These are phyloP conservation scores for Nemotelus pantherinus DNA, from an alignment of 2,888 invertebrate species.

Conservation along the genomic window DNA sequence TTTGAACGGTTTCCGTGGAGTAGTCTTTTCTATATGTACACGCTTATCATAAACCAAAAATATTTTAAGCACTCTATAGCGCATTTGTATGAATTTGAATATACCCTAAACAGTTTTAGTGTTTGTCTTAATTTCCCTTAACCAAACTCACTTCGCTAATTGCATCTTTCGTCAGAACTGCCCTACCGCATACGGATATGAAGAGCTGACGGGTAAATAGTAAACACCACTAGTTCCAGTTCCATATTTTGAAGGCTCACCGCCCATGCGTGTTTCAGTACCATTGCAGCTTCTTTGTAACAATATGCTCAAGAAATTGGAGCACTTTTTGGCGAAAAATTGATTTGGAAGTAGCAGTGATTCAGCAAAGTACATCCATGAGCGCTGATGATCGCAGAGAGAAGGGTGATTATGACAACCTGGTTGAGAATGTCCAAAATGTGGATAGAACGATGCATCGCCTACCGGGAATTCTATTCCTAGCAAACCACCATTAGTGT, in stretches of 20 bases:
- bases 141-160: too few species aligned
- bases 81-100: too few species aligned
- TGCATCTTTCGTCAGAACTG: too few species aligned
- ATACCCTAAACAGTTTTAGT: too few species aligned
- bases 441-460: conserved; percentile 67
- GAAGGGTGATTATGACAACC: conserved; percentile 64
- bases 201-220: conserved; percentile 42
- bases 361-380: conserved; percentile 65
- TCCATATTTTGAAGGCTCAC: conserved; percentile 52
- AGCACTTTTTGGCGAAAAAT: conserved; percentile 58
- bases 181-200: conserved; percentile 40
- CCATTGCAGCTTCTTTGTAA: conserved; percentile 49
- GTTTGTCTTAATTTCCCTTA: too few species aligned
- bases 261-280: conserved; percentile 57
- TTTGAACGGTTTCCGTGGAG: too few species aligned
- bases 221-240: conserved; percentile 27
- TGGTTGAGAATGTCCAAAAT: conserved; percentile 67
- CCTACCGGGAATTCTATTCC: conserved; percentile 61
- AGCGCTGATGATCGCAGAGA: conserved; percentile 64
- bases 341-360: conserved; percentile 57
- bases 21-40: too few species aligned
- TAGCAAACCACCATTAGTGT: conserved; percentile 59
- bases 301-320: conserved; percentile 54
- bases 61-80: too few species aligned
- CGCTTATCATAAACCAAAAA: too few species aligned